Base-by-base conservation (phyloP, 2,113 vertebrate species). In the Carettochelys insculpta region DNA sequence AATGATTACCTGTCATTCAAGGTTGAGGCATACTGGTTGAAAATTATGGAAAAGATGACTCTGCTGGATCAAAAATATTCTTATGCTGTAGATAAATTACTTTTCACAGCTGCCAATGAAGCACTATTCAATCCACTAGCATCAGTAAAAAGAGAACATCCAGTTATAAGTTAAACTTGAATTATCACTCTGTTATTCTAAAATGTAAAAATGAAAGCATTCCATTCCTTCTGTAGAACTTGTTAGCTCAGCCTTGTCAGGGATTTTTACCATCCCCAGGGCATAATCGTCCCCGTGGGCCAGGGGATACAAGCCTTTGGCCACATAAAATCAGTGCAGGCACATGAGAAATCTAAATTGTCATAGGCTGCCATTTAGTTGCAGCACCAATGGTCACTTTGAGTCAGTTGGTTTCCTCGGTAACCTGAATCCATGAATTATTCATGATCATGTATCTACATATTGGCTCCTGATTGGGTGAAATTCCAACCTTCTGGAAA, bases 131-230 rank as follows among this genome's bases (percentile, higher is more conserved):
- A 52, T 76, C 52, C 31, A 78, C 17, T 88, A 78, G 86, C 27
- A 2, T 87, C 89, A 95, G 93, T 84, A 79, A 94, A 96, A 78
- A n/a, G 0, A 92, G 68, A 82, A 80, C 41, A 71, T 41, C 13
- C 19, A 29, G 41, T 43, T 82, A 84, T 56, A 95, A 92, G 91
- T 89, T 71, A 89, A 92, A 90, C 76, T 76, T 77, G 51, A 82
- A 43, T 8, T 80, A 85, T 38, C 91, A 53, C 14, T 58, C 48
- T 84, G 76, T 48, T 68, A 68, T 81, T 89, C 54, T 56, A 80
- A 86, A 38, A 82, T 94, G 90, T 92, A 85, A 82, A 61, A 45
- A 43, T 75, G 71, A 27, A 75, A 75, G 13, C 12, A 75, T 75
- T 25, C 38, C 41, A 43, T 73, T 73, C 22, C 24, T 45, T 24